These are phyloP conservation scores for Triops longicaudatus DNA, from an alignment of 1,140 invertebrate genomes.

Conservation along the genomic window DNA sequence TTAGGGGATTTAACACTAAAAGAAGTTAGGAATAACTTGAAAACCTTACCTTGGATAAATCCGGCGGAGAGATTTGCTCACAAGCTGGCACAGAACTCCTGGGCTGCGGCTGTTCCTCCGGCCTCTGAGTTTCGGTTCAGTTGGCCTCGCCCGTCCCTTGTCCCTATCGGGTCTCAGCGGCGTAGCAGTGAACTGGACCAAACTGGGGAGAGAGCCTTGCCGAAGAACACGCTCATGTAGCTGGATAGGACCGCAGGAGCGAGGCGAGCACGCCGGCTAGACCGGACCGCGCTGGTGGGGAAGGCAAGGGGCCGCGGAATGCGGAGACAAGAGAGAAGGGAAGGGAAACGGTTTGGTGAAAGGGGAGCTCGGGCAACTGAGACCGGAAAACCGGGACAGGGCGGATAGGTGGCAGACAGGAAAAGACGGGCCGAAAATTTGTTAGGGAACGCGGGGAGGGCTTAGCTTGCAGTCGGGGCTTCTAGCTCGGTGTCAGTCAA, in stretches of 20 bases:
- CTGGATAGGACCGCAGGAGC: not conserved
- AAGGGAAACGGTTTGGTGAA: not conserved
- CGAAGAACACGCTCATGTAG: not conserved
- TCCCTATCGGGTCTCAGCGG: conserved; percentile 13
- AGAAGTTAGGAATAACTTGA: not conserved
- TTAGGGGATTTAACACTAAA: not conserved
- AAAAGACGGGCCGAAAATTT: conserved; percentile 1
- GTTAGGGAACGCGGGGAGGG: not conserved
- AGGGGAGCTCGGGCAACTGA: not conserved
- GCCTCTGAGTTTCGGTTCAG: not conserved
- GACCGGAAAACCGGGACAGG: conserved; percentile 1
- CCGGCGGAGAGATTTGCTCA: conserved; percentile 3
- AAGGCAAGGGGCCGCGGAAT: not conserved
- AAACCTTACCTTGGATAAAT: conserved; percentile 5
- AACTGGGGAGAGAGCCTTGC: not conserved
- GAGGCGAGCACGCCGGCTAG: not conserved
- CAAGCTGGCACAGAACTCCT: conserved; percentile 1
- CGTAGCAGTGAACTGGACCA: not conserved
- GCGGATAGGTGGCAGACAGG: not conserved
- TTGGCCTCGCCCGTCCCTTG: conserved; percentile 5
- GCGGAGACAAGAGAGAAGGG: not conserved
- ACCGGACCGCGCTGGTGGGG: not conserved
- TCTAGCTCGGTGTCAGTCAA: not conserved
- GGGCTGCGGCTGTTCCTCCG: not conserved
- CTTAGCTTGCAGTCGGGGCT: not conserved